phyloP scores from a whole-genome alignment of 1,140 invertebrate genomes.

The Drosophila subobscura region DNA sequence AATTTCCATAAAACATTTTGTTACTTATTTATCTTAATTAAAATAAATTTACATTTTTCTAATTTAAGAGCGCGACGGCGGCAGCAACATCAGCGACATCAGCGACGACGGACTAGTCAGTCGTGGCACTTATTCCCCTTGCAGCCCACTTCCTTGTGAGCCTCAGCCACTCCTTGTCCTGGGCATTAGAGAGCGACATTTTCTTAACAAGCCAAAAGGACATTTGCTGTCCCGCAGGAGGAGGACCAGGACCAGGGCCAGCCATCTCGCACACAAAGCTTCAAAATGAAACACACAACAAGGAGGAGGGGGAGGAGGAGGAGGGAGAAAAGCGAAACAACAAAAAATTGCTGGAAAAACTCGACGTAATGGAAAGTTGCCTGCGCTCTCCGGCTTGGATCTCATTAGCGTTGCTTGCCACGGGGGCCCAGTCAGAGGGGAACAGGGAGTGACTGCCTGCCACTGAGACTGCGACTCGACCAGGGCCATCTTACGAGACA shows the following conservation, averaged over 20 bases:
- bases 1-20: constrained; percentile 84
- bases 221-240: constrained; percentile 63
- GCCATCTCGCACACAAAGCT: constrained; percentile 29
- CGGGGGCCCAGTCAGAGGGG: constrained; percentile 1
- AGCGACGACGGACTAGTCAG: constrained; percentile 46
- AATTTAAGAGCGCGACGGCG: constrained; percentile 80
- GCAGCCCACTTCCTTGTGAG: background rate
- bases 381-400: constrained; percentile 55
- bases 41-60: constrained; percentile 84
- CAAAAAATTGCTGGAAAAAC: constrained; percentile 52
- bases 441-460: too few relatives aligned
- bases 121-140: constrained; percentile 2
- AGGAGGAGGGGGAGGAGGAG: constrained; percentile 51
- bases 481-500: constrained; percentile 18
- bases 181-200: constrained; percentile 79
- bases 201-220: constrained; percentile 82
- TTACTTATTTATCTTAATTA: constrained; percentile 84
- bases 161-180: constrained; percentile 28
- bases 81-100: background rate
- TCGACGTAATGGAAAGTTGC: constrained; percentile 77
- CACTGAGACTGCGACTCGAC: constrained; percentile 21
- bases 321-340: constrained; percentile 25
- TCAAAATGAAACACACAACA: constrained; percentile 53
- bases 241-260: constrained; percentile 3
- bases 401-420: constrained; percentile 78